A percentile compares a stretch with the other conserved stretches of the same genome.
phyloP scores from a whole-genome alignment of 1,140 invertebrate genomes.

The Trinorchestia longiramus region DNA sequence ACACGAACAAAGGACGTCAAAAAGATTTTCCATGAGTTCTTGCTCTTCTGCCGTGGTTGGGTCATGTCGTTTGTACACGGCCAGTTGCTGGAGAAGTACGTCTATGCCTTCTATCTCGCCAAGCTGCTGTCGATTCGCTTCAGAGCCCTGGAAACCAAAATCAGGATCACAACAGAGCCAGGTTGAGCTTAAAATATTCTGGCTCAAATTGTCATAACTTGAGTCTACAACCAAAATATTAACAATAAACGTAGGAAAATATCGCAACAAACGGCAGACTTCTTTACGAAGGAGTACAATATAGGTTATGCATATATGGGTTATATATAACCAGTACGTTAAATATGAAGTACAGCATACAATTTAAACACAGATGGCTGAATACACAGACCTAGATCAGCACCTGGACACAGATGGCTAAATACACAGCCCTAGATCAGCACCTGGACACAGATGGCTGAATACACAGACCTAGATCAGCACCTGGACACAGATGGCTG shows the following conservation, averaged over 20 bases:
- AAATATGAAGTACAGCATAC: too few relatives aligned
- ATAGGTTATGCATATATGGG: too few relatives aligned
- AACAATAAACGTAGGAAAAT: too few relatives aligned
- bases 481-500: background rate
- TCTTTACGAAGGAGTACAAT: too few relatives aligned
- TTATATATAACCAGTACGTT: too few relatives aligned
- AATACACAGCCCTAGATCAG: slow-evolving; percentile 71
- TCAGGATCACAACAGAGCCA: background rate
- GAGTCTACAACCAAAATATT: too few relatives aligned
- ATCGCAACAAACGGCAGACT: too few relatives aligned
- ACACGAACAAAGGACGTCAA: slow-evolving; percentile 94
- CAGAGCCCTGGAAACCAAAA: slow-evolving; percentile 37
- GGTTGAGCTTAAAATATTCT: background rate
- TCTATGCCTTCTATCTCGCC: slow-evolving; percentile 97
- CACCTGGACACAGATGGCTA: slow-evolving; percentile 79
- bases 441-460: slow-evolving; percentile 92
- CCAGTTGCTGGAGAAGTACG: slow-evolving; percentile 93
- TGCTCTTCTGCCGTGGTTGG: slow-evolving; percentile 90
- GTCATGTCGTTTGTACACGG: slow-evolving; percentile 96
- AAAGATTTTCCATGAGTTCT: slow-evolving; percentile 99
- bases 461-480: slow-evolving; percentile 83
- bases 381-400: slow-evolving; percentile 71
- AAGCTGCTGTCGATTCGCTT: slow-evolving; percentile 77
- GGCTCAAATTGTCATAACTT: too few relatives aligned
- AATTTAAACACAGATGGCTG: too few relatives aligned